Base-by-base conservation (phyloP, 2,888 invertebrate genomes). In the Noctua fimbriata region DNA sequence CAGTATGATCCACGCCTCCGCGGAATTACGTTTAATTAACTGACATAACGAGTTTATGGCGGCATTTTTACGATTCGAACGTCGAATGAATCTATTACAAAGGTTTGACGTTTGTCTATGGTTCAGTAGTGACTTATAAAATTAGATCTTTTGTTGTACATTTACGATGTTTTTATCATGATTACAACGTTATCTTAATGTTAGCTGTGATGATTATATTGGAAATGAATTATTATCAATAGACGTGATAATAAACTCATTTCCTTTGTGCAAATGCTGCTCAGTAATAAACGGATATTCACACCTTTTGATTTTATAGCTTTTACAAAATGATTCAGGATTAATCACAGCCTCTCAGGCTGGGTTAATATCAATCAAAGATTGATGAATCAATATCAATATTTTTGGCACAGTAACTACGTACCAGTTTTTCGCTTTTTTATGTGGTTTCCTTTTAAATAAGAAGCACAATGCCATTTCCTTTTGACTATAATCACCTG, bases 61-160 rank as follows among this genome's bases (percentile, higher is more conserved):
- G 80, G 85, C 78, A 87, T 84, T 84, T 88, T 87, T 82, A 87
- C 79, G 87, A 85, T 82, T 79, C 70, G 82, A 78, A 81, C 87
- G 73, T 81, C 78, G 60, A 79, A 83, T 82, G 80, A 84, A 88
- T 86, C 49, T 81, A 76, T 74, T 80, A 79, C 49, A 73, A 67
- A 75, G 67, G 41, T 67, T 78, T 75, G 67, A 60, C 55, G 55
- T n/a, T 77, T 67, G 24, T 73, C 47, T 74, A 69, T 73, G 67
- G 44, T 72, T 16, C 14, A 28, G 16, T 47, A 67, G 18, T 65
- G 12, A 65, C 28, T 28, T 44, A 67, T 18, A 28, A 28, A 82
- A 75, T 75, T 52, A 60, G 49, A 44, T 71, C 21, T 73, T 66
- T 24, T 60, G 21, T 28, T 58, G n/a, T 52, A 12, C 21, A 60